A percentile compares a stretch with the other conserved stretches of the same genome.
Evolutionary conservation across 2,797 vertebrate genomes (phyloP).

Genomic region (Sitta carolinensis): DNA sequence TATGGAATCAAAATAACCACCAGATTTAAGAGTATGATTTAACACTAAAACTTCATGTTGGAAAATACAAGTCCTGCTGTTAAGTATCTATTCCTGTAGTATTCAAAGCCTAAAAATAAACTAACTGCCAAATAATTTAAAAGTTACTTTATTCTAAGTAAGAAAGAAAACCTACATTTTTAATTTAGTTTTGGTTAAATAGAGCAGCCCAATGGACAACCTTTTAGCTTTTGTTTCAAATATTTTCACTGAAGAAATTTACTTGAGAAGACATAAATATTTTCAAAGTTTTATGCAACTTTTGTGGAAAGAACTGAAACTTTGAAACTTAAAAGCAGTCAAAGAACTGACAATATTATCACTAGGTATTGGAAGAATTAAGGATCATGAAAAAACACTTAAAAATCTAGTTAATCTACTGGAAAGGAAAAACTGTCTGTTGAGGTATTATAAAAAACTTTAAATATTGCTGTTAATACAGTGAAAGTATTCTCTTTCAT

Average conservation of each 20-base stretch:
- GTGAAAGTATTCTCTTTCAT: not conserved
- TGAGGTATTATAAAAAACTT: not conserved
- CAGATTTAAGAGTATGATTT: not conserved
- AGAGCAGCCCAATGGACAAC: not conserved
- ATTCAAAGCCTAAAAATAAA: not conserved
- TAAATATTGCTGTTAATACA: not conserved
- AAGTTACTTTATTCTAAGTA: not conserved
- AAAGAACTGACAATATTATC: not conserved
- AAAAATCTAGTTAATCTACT: not conserved
- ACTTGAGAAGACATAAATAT: not conserved
- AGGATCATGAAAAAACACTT: not conserved
- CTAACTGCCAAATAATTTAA: not conserved
- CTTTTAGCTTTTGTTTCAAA: not conserved
- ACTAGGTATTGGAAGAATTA: not conserved
- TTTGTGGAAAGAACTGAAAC: not conserved
- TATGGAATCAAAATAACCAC: not conserved
- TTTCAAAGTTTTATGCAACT: not conserved
- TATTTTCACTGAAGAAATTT: not conserved
- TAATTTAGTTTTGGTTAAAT: not conserved
- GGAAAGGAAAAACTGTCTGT: not conserved
- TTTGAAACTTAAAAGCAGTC: not conserved
- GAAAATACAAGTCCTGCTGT: not conserved
- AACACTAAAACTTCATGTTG: not conserved
- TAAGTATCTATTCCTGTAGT: not conserved
- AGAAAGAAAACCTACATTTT: not conserved